Percentiles rank a stretch among this genome's conserved stretches.
Evolutionary conservation across 2,797 vertebrate genomes (phyloP).

Genomic region (Xenentodon cancila): DNA sequence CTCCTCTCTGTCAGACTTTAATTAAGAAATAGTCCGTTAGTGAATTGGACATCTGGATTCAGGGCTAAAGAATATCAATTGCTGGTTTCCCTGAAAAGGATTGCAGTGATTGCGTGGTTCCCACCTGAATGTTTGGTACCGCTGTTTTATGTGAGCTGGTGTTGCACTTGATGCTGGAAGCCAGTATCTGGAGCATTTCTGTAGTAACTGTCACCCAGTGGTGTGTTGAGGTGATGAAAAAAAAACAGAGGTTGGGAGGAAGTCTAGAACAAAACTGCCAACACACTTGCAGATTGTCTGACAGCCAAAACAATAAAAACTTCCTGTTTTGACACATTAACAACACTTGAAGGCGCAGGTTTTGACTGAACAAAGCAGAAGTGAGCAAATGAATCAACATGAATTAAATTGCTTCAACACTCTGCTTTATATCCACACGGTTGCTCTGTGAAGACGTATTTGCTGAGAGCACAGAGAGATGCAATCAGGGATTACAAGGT

Average conservation of each 20-base stretch:
- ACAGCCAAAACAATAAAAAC: neutral
- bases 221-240: neutral
- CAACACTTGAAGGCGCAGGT: neutral
- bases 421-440: neutral
- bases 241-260: constrained; percentile 35
- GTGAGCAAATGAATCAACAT: neutral
- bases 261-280: constrained; percentile 12
- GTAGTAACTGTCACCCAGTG: too few relatives aligned
- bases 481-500: constrained; percentile 17
- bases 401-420: neutral
- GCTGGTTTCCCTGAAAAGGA: neutral
- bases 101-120: neutral
- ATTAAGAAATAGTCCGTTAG: constrained; percentile 33
- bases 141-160: too few relatives aligned
- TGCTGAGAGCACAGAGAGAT: constrained; percentile 11
- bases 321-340: neutral
- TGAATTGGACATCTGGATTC: constrained; percentile 24
- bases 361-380: neutral
- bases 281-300: neutral
- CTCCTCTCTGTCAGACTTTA: constrained; percentile 16
- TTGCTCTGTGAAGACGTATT: neutral
- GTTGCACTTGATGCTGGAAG: too few relatives aligned
- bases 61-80: constrained; percentile 16
- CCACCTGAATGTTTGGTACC: neutral
- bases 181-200: too few relatives aligned